Evolutionary conservation across 2,888 invertebrate genomes (phyloP), one percentile per base, ranked within the genome.

Genomic region (Tenthredo amoena): DNA sequence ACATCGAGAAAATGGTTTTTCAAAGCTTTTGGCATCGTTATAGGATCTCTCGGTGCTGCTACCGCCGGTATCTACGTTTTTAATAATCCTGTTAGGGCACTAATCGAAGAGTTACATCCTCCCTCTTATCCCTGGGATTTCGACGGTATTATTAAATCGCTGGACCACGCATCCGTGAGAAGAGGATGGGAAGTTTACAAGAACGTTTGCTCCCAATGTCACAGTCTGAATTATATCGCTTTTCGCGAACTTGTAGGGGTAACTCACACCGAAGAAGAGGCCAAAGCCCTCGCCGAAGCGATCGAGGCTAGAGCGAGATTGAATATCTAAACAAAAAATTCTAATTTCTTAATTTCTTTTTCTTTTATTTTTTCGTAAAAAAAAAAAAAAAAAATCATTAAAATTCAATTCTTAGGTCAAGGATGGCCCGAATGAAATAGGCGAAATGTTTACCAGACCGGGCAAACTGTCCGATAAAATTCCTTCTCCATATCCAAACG

Each of bases 121-220:
- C 96, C 97, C 1, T 95, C 96, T 85, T 96, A 96, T 91, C 97
- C 97, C 10, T 99, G 99, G 99, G 95, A 93, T 89, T 98, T 99
- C 91, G 95, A 94, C 82, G 97, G 98, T 40, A 90, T 95, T 86
- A 95, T 98, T 90, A 93, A 95, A 82, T 95, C 98, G 21, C 94
- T 98, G 86, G 99, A 99, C 94, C 98, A 98, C 94, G 96, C 96
- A 88, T 96, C 98, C 90, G 94, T 98, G 68, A 96, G 98, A 65
- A 96, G 98, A 88, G 98, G 98, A 47, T 98, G 97, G 93, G 97
- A 97, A 95, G 99, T 99, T 9, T 99, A 99, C 95, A 99, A 99
- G 94, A 98, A 98, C 94, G 99, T 99, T 81, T 99, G 99, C 94
- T 96, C 98, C 85, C 98, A 99, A 4, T 99, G 99, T 92, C 99